Percentiles rank a stretch among this genome's conserved stretches.
These are phyloP conservation scores for Todus mexicanus DNA, from an alignment of 2,797 vertebrate genomes.

Conservation along the genomic window DNA sequence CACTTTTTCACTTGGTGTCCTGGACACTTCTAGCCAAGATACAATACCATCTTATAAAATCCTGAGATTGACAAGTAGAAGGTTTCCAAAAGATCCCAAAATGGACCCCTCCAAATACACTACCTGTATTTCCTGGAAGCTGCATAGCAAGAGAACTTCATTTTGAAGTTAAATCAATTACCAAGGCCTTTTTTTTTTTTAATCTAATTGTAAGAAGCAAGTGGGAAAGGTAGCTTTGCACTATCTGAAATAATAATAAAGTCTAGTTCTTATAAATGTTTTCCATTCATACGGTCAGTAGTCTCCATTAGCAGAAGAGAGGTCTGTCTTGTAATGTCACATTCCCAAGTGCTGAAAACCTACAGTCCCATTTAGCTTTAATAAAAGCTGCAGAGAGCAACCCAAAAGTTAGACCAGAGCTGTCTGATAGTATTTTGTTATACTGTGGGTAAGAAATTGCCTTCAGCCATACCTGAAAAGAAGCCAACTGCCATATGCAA, in stretches of 20 bases:
- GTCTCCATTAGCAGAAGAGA: background rate
- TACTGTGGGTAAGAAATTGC: background rate
- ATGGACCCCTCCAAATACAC: background rate
- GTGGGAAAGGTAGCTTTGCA: background rate
- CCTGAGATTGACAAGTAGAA: background rate
- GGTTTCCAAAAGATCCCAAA: background rate
- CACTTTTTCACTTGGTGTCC: background rate
- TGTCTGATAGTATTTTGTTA: background rate
- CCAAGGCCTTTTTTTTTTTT: background rate
- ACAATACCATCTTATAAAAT: background rate
- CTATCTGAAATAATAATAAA: background rate
- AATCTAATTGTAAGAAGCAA: background rate
- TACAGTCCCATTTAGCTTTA: background rate
- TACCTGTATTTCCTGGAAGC: background rate
- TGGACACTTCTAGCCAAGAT: background rate
- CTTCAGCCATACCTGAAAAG: background rate
- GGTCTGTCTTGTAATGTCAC: background rate
- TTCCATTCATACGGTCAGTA: background rate
- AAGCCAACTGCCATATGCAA: background rate
- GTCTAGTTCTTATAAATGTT: background rate
- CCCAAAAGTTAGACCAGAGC: background rate
- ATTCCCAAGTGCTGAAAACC: background rate
- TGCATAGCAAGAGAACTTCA: background rate
- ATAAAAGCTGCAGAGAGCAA: background rate
- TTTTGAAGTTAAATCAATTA: background rate